Evolutionary conservation across 2,888 invertebrate species (phyloP).

Genomic region (Ophioninae sp.): DNA sequence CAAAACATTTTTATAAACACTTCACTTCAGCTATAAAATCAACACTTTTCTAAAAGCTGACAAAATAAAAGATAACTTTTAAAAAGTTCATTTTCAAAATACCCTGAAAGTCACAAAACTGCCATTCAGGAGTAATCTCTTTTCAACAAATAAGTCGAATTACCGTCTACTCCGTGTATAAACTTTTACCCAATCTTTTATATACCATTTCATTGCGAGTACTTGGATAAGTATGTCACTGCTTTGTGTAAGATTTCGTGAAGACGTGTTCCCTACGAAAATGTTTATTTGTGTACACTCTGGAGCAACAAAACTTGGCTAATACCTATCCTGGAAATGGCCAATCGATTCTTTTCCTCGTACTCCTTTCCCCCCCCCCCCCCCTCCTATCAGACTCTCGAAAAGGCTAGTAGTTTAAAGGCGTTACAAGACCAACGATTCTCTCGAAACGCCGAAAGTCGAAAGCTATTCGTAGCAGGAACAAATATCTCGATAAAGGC

Average conservation of each 20-base stretch:
- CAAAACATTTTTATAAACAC: too few species aligned
- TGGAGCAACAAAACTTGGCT: slow-evolving; percentile 39
- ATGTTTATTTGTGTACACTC: background rate
- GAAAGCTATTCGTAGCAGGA: slow-evolving; percentile 60
- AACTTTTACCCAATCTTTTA: background rate
- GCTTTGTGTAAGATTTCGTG: background rate
- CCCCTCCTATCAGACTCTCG: background rate
- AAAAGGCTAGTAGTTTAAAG: slow-evolving; percentile 27
- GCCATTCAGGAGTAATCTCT: too few species aligned
- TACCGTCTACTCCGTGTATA: background rate
- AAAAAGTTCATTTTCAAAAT: too few species aligned
- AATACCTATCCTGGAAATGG: slow-evolving; percentile 43
- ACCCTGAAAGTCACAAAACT: too few species aligned
- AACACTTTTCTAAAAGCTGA: too few species aligned
- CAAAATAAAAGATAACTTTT: too few species aligned
- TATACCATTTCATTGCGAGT: slow-evolving; percentile 10
- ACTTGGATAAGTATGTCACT: slow-evolving; percentile 14
- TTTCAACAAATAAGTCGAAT: too few species aligned
- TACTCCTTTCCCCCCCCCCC: background rate
- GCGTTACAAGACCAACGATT: slow-evolving; percentile 16
- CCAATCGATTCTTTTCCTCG: slow-evolving; percentile 40
- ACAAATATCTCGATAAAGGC: slow-evolving; percentile 63
- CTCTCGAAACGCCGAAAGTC: slow-evolving; percentile 57
- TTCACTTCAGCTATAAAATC: too few species aligned
- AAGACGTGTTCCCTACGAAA: background rate